Percentiles rank a stretch among this genome's conserved stretches.
Evolutionary conservation across 2,113 vertebrate species (phyloP).

Genomic region (Boleophthalmus pectinirostris): DNA sequence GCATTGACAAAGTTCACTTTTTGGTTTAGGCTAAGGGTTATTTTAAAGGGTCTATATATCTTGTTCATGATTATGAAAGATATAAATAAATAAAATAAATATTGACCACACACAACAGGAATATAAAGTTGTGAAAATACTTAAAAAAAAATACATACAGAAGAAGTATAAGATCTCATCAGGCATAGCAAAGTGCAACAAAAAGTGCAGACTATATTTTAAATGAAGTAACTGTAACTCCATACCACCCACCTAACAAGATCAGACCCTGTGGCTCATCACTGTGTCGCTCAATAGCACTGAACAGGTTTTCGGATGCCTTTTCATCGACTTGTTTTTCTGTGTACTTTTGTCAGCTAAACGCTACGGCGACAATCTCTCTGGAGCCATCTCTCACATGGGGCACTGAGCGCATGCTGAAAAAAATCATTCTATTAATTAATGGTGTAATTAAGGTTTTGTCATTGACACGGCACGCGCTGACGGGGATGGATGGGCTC

Average conservation of each 20-base stretch:
- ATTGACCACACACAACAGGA: not conserved
- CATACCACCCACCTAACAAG: constrained; percentile 15
- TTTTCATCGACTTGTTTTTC: constrained; percentile 59
- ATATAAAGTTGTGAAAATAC: too few relatives aligned
- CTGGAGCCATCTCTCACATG: constrained; percentile 83
- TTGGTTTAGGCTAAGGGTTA: too few relatives aligned
- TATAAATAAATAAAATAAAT: too few relatives aligned
- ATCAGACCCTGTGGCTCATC: constrained; percentile 52
- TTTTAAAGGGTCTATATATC: not conserved
- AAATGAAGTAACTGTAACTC: not conserved
- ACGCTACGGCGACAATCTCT: constrained; percentile 48
- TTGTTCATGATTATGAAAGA: not conserved
- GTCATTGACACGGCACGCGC: constrained; percentile 95
- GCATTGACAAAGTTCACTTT: too few relatives aligned
- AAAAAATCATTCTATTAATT: constrained; percentile 97
- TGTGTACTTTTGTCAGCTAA: constrained; percentile 61
- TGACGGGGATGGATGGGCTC: constrained; percentile 95
- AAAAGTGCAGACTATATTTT: not conserved
- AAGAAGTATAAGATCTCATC: not conserved
- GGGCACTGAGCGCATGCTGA: constrained; percentile 82
- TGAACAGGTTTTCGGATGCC: constrained; percentile 46
- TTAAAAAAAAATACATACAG: not conserved
- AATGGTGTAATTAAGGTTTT: constrained; percentile 99
- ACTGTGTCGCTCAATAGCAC: constrained; percentile 62
- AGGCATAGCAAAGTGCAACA: too few relatives aligned